Conservation (phyloP, 2,888 invertebrate genomes). For the Trachelus stipa region DNA sequence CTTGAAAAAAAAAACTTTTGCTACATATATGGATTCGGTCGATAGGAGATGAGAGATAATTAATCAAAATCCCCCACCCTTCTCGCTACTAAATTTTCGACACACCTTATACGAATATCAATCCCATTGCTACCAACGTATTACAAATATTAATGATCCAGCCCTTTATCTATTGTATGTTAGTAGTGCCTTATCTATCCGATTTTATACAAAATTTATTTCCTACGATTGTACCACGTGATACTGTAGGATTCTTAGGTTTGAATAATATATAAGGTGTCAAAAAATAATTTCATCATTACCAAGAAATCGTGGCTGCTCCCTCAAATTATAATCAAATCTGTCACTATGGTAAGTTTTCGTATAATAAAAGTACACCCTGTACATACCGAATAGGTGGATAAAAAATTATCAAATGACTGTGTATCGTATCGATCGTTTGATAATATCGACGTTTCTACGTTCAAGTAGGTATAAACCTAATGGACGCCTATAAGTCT, state of each 20-base stretch:
- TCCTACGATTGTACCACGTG: background rate
- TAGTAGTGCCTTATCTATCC: background rate
- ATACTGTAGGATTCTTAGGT: background rate
- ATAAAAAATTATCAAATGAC: too few species aligned
- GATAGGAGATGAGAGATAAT: background rate
- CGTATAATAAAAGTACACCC: background rate
- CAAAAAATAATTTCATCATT: background rate
- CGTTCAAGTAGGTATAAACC: too few species aligned
- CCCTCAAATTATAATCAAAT: background rate
- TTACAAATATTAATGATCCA: background rate
- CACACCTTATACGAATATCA: background rate
- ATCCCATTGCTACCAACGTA: background rate
- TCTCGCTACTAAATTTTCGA: background rate
- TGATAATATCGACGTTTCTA: too few species aligned
- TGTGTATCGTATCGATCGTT: too few species aligned
- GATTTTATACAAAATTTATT: background rate
- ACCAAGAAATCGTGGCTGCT: background rate
- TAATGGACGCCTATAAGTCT: too few species aligned
- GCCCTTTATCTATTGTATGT: background rate
- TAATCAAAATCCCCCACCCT: background rate
- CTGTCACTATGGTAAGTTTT: background rate
- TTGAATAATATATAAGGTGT: background rate
- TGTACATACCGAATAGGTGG: too few species aligned
- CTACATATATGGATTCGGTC: background rate
- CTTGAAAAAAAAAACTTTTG: background rate